Conservation (phyloP, 2,888 invertebrate genomes). For the Nebria salina region DNA sequence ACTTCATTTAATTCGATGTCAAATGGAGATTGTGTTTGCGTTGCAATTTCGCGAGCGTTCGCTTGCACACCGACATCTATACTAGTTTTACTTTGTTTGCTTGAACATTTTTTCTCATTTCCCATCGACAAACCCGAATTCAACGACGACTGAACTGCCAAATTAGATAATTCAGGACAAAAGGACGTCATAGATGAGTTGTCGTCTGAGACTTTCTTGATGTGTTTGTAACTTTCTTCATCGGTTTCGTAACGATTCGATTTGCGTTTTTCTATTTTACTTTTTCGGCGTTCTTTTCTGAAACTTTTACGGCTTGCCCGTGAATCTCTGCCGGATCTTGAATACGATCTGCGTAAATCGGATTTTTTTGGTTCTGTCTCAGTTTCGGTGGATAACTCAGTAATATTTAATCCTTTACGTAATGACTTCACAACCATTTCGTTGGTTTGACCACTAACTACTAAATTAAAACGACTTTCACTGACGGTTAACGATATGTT, state of each 20-base stretch:
- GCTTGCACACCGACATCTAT: constrained; percentile 70
- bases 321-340: constrained; percentile 34
- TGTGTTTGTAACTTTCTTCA: constrained; percentile 49
- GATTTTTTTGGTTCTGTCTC: constrained; percentile 43
- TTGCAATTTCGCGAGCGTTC: constrained; percentile 66
- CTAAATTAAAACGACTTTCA: constrained; percentile 57
- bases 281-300: constrained; percentile 47
- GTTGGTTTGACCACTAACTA: constrained; percentile 57
- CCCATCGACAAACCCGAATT: constrained; percentile 64
- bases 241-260: constrained; percentile 50
- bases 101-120: constrained; percentile 54
- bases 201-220: constrained; percentile 56
- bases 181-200: constrained; percentile 59
- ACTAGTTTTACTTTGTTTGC: constrained; percentile 66
- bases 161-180: constrained; percentile 63
- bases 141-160: constrained; percentile 61
- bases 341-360: constrained; percentile 23
- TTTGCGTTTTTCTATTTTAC: constrained; percentile 45
- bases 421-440: constrained; percentile 60
- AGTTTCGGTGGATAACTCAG: constrained; percentile 33
- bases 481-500: constrained; percentile 61
- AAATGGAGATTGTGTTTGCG: constrained; percentile 58
- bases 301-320: constrained; percentile 55
- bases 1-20: constrained; percentile 48
- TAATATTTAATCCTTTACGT: constrained; percentile 51